A percentile compares a stretch with the other conserved stretches of the same genome.
These are phyloP conservation scores for Sebastes fasciatus DNA, from an alignment of 2,113 vertebrate genomes.

Conservation along the genomic window DNA sequence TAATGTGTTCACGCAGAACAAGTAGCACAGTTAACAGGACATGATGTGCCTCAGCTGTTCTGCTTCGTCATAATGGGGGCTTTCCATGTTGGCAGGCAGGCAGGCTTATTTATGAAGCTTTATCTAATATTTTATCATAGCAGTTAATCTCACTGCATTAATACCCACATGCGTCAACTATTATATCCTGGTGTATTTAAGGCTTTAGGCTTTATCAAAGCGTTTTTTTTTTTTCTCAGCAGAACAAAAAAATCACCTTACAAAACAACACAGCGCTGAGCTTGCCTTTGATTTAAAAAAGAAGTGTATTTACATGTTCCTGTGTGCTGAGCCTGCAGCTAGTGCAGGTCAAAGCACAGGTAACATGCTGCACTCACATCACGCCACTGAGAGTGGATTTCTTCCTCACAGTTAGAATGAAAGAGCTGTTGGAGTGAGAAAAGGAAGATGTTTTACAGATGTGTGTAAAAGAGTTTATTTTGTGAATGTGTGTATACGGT, in stretches of 20 bases:
- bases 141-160: slow-evolving; percentile 66
- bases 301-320: neutral
- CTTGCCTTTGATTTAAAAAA: neutral
- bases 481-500: neutral
- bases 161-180: slow-evolving; percentile 51
- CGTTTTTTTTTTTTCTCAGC: neutral
- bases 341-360: neutral
- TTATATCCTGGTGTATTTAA: slow-evolving; percentile 44
- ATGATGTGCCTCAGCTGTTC: slow-evolving; percentile 36
- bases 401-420: neutral
- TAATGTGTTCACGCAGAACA: slow-evolving; percentile 25
- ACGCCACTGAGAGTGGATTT: neutral
- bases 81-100: slow-evolving; percentile 42
- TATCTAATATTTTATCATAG: slow-evolving; percentile 63
- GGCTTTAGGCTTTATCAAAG: slow-evolving; percentile 37
- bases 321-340: neutral
- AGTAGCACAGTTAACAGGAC: slow-evolving; percentile 23
- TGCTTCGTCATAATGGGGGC: slow-evolving; percentile 19
- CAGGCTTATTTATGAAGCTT: slow-evolving; percentile 52
- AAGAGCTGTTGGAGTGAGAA: neutral
- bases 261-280: neutral
- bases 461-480: neutral
- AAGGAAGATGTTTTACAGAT: neutral
- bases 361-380: slow-evolving; percentile 5
- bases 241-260: slow-evolving; percentile 15